Evolutionary conservation across 2,888 invertebrate species (phyloP).

Genomic region (Ophion obscuratus): DNA sequence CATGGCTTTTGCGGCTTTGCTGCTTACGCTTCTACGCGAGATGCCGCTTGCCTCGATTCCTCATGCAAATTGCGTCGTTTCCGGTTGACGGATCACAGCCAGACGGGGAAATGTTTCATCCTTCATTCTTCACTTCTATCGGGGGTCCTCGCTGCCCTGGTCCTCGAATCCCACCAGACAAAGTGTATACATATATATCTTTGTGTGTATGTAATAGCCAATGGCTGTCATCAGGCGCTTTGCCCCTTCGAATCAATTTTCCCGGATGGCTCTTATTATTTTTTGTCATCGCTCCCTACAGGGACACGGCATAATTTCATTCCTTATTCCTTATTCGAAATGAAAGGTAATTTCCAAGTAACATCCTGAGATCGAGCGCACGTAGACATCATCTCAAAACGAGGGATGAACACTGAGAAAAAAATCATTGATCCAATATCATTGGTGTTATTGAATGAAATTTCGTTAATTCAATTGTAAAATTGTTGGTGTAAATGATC

Average conservation of each 20-base stretch:
- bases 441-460: too few relatives aligned
- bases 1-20: conserved; percentile 76
- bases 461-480: too few relatives aligned
- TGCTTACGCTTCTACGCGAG: conserved; percentile 73
- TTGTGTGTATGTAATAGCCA: background rate
- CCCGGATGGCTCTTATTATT: conserved; percentile 55
- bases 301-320: conserved; percentile 18
- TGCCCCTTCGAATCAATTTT: conserved; percentile 58
- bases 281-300: conserved; percentile 49
- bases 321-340: conserved; percentile 36
- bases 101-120: conserved; percentile 76
- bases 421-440: too few relatives aligned
- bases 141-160: conserved; percentile 33
- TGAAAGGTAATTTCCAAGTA: conserved; percentile 20
- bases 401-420: too few relatives aligned
- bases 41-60: conserved; percentile 76
- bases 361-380: conserved; percentile 10
- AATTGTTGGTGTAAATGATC: too few relatives aligned
- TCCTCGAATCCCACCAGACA: conserved; percentile 22
- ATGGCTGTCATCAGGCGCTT: background rate
- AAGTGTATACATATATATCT: background rate
- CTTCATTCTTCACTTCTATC: conserved; percentile 61
- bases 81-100: conserved; percentile 80
- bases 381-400: background rate
- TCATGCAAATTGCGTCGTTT: conserved; percentile 81